Conservation (phyloP, 53 echinoderm and acorn worm genomes). For the Apostichopus leukothele region DNA sequence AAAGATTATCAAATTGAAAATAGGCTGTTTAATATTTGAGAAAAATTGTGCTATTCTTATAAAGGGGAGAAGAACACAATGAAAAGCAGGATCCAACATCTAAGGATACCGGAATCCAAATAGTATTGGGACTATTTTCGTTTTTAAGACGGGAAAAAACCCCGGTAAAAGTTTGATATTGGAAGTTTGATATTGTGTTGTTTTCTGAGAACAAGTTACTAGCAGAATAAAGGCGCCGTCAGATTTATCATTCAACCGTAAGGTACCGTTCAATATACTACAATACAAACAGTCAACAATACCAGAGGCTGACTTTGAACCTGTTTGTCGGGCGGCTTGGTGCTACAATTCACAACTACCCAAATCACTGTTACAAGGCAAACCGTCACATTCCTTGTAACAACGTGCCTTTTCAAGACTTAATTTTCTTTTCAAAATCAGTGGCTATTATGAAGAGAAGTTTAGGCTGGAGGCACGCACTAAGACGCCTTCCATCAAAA, state of each 20-base stretch:
- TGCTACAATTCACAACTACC: slow-evolving; percentile 24
- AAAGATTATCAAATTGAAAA: no score
- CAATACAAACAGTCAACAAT: background rate
- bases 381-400: slow-evolving; percentile 21
- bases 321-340: slow-evolving; percentile 14
- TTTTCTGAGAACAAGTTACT: no score
- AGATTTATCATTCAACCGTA: background rate
- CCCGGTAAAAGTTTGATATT: no score
- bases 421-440: slow-evolving; percentile 19
- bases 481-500: background rate
- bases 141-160: no score
- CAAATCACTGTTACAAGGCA: background rate
- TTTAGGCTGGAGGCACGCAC: background rate
- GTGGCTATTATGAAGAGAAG: background rate
- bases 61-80: no score
- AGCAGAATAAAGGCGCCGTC: background rate
- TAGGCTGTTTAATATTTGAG: no score
- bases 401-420: background rate
- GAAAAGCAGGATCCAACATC: no score
- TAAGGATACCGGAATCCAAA: no score
- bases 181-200: no score
- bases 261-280: slow-evolving; percentile 1
- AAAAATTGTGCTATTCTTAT: no score
- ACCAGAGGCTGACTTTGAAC: slow-evolving; percentile 11
- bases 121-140: no score